Conservation (phyloP, 2,888 invertebrate genomes). For the Drosophila seclusa region DNA sequence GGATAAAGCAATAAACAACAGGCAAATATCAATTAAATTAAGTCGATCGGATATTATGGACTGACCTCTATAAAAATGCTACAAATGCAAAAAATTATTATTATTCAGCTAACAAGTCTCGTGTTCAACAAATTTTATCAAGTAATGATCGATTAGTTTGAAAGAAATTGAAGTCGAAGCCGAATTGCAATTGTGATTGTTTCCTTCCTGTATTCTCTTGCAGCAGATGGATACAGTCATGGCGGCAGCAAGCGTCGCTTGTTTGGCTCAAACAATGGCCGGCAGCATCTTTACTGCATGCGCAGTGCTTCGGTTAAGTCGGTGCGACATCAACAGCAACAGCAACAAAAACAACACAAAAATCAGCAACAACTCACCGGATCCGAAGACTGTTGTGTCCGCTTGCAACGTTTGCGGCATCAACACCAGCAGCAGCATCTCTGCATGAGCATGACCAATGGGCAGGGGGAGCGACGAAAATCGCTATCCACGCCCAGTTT, state of each 20-base stretch:
- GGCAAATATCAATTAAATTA: not conserved
- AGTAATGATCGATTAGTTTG: not conserved
- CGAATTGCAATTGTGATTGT: not conserved
- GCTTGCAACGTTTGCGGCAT: constrained; percentile 50
- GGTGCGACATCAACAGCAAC: constrained; percentile 50
- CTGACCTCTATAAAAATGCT: not conserved
- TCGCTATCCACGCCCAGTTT: constrained; percentile 72
- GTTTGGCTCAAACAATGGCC: constrained; percentile 62
- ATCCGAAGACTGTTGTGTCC: constrained; percentile 53
- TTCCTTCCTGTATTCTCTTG: not conserved
- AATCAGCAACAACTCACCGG: constrained; percentile 19
- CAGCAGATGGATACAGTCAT: constrained; percentile 60
- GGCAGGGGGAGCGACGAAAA: constrained; percentile 66
- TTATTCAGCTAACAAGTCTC: not conserved
- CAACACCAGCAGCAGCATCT: constrained; percentile 55
- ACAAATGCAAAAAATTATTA: not conserved
- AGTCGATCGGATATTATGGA: not conserved
- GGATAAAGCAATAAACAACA: not conserved
- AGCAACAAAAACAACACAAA: constrained; percentile 13
- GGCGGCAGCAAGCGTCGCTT: constrained; percentile 66
- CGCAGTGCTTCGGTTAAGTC: constrained; percentile 78
- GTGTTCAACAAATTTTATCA: not conserved
- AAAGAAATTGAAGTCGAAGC: not conserved
- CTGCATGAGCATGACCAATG: constrained; percentile 34
- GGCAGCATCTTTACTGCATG: constrained; percentile 77